Evolutionary conservation across 37 sponge, comb jelly and placozoan genomes (phyloP).

Genomic region (Crambe crambe): DNA sequence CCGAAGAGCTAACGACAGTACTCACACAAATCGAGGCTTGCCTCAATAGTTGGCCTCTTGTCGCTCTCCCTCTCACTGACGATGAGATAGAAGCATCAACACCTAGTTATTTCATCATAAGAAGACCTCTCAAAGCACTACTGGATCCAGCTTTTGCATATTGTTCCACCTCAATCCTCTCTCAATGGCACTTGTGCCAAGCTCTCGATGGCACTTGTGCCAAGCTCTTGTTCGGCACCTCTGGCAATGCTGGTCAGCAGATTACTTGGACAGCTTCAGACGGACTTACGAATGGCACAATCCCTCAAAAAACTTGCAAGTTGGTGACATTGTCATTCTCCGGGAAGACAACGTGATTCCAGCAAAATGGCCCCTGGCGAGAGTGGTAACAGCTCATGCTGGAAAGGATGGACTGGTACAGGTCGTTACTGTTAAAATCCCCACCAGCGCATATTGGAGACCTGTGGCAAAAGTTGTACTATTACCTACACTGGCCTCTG

Average conservation of each 20-base stretch:
- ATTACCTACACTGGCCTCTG: neutral
- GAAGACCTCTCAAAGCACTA: conserved; percentile 2
- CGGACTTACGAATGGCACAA: too few relatives aligned
- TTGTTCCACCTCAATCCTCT: neutral
- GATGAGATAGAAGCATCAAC: neutral
- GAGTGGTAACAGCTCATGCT: neutral
- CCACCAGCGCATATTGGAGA: neutral
- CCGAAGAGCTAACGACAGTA: neutral
- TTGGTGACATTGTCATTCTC: neutral
- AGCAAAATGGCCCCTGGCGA: neutral
- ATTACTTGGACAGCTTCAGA: too few relatives aligned
- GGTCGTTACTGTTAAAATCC: neutral
- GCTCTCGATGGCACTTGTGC: too few relatives aligned
- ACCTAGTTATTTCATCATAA: too few relatives aligned
- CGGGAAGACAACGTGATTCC: too few relatives aligned
- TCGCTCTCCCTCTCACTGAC: neutral
- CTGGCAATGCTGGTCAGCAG: too few relatives aligned
- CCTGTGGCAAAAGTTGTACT: neutral
- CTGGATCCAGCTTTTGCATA: neutral
- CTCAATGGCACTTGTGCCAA: neutral
- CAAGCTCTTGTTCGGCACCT: too few relatives aligned
- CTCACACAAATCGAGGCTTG: too few relatives aligned
- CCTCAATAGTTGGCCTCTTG: too few relatives aligned
- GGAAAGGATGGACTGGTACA: too few relatives aligned
- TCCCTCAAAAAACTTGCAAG: neutral